Evolutionary conservation across 1,140 invertebrate species (phyloP).

Genomic region (Tetraneura akinire): DNA sequence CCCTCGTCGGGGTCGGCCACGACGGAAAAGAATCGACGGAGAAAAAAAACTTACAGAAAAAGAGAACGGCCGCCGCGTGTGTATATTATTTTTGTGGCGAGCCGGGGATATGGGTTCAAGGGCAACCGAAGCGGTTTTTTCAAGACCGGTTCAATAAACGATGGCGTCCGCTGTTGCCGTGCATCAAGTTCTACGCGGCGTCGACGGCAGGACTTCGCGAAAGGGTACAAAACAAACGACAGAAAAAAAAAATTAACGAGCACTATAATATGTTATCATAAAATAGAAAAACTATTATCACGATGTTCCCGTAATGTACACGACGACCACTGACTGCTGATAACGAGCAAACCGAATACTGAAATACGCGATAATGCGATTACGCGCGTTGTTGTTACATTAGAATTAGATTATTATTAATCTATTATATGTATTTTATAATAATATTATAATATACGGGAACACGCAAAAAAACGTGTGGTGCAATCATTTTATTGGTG

Average conservation of each 20-base stretch:
- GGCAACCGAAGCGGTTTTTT: constrained; percentile 51
- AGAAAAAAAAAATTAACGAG: background rate
- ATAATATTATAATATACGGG: background rate
- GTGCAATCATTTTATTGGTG: background rate
- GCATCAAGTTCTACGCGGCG: constrained; percentile 20
- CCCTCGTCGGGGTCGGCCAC: background rate
- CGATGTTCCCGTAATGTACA: background rate
- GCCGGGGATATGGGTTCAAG: constrained; percentile 49
- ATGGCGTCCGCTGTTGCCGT: constrained; percentile 40
- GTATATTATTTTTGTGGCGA: background rate
- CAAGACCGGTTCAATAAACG: constrained; percentile 51
- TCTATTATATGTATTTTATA: too few species aligned
- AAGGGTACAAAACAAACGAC: background rate
- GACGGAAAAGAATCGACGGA: constrained; percentile 18
- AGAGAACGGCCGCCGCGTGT: constrained; percentile 35
- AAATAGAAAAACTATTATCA: too few species aligned
- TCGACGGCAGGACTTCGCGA: background rate
- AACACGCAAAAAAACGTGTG: too few species aligned
- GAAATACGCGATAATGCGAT: background rate
- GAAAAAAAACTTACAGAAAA: constrained; percentile 21
- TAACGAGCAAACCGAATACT: background rate
- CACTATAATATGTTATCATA: background rate
- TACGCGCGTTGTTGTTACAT: background rate
- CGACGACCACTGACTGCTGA: too few species aligned
- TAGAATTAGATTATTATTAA: constrained; percentile 12